phyloP scores from a whole-genome alignment of 2,888 invertebrate genomes.

The Trisateles emortualis region DNA sequence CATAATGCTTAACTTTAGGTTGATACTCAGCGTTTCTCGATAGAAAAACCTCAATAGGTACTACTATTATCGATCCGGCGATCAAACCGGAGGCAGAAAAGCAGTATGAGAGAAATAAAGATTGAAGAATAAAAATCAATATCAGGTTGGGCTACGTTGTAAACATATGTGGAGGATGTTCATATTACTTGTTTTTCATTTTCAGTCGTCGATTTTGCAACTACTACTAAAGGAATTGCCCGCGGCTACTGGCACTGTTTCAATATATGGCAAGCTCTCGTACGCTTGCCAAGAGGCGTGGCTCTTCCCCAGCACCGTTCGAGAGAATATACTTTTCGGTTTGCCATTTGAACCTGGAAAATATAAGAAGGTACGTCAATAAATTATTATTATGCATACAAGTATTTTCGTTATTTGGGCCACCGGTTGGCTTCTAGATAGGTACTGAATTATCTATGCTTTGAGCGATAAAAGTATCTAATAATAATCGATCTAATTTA shows the following conservation, averaged over 20 bases:
- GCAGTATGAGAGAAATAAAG: neutral
- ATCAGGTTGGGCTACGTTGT: neutral
- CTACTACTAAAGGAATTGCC: slow-evolving; percentile 91
- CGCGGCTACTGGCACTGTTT: slow-evolving; percentile 87
- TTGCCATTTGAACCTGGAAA: slow-evolving; percentile 87
- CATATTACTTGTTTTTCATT: slow-evolving; percentile 47
- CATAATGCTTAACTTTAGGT: too few species aligned
- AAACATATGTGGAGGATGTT: slow-evolving; percentile 13
- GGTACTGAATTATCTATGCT: slow-evolving; percentile 22
- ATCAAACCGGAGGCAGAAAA: too few species aligned
- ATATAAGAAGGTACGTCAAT: slow-evolving; percentile 79
- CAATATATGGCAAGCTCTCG: slow-evolving; percentile 88
- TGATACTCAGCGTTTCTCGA: too few species aligned
- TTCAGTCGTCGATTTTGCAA: slow-evolving; percentile 88
- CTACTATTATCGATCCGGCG: too few species aligned
- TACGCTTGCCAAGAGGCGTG: slow-evolving; percentile 96
- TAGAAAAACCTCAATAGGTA: too few species aligned
- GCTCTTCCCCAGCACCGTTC: slow-evolving; percentile 92
- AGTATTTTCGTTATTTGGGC: slow-evolving; percentile 32
- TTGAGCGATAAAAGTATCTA: neutral
- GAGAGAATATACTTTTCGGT: slow-evolving; percentile 96
- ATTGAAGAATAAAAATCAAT: neutral
- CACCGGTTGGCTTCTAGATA: slow-evolving; percentile 19
- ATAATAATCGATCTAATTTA: neutral
- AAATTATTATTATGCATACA: slow-evolving; percentile 37